Base-by-base conservation (phyloP, 2,113 vertebrate species). In the Raja brachyura region DNA sequence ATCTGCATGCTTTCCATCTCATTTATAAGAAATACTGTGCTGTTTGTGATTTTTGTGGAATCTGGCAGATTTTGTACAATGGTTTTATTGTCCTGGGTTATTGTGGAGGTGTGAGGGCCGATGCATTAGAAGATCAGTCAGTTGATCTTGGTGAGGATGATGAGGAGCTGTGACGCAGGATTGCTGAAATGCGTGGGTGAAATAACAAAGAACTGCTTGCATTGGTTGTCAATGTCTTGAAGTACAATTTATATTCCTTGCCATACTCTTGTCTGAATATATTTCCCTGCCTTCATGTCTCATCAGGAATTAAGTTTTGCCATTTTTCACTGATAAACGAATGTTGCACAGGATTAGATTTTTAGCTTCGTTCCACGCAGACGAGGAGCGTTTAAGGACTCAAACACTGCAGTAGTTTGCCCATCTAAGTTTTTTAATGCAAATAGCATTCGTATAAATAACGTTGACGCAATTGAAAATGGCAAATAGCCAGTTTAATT, bases 181-280 rank as follows among this genome's bases (percentile, higher is more conserved):
- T 92, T 70, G 90, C 39, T 48, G 68, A 92, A 92, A 31, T 92
- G 90, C 70, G 90, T 92, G 90, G 90, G 90, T 74, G 66, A 92
- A 54, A 66, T 92, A 92, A 92, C 33, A 92, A 92, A 92, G 83
- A 68, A 74, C 68, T 73, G 90, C 39, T 31, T 92, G 83, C 83
- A 1, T 5, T 88, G 59, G 48, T 70, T 92, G 66, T 92, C 73
- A 92, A 92, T 33, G 68, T 54, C 33, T 92, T 74, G 33, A 70
- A 92, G 68, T 92, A 70, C 33, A 48, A 20, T 74, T 92, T 73
- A 28, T 54, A 74, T 74, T 92, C 39, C 8, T 66, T 73, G 59
- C 39, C 39, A 73, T 73, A 73, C 20, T 14, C 28, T 88, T 8
- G 22, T 92, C 39, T 74, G 66, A 92, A 92, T 48, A 25, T 39